Evolutionary conservation across 2,888 invertebrate species (phyloP), one percentile per base, ranked within the genome.

Genomic region (Ypsolopha sequella): DNA sequence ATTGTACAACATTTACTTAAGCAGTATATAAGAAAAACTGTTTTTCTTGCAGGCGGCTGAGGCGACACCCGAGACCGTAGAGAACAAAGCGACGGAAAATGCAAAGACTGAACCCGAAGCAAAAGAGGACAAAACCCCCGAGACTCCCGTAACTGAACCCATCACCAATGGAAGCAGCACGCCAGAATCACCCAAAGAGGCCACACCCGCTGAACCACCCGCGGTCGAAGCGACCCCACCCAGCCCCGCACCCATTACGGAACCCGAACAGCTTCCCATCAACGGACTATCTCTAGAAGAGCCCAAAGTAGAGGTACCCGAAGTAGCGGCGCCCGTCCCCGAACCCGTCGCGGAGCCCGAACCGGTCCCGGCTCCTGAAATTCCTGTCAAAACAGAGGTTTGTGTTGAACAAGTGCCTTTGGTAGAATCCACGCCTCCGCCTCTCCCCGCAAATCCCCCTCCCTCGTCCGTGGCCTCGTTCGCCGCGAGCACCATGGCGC

Each of bases 381-480:
- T 76, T 66, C 74, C 84, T 68, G 74, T 73, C 65, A 76, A 63
- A 68, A 76, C 82, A 71, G 87, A 87, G 87, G 87, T 87, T 87
- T 87, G 87, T 87, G 86, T 80, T 78, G 76, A 79, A 70, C 76
- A 75, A 78, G 73, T 77, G 89, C 89, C 89, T 88, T 88, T 89
- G 88, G 80, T 84, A 80, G 90, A 90, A 76, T 84, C 89, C 78
- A 75, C 88, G 73, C 92, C 92, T 78, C 92, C 92, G 72, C 91
- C 92, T 64, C 89, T 92, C 71, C 92, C 92, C 62, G 89, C 90
- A 72, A 91, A 90, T 72, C 91, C 91, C 70, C 92, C 92, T 73
- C 92, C 92, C 63, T 91, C 91, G 68, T 91, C 91, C 80, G 91
- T 92, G 84, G 91, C 90, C 76, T 91, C 91, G 65, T 92, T 92